A percentile compares a stretch with the other conserved stretches of the same genome.
phyloP scores from a whole-genome alignment of 2,888 invertebrate genomes.

The Mythimna albipuncta region DNA sequence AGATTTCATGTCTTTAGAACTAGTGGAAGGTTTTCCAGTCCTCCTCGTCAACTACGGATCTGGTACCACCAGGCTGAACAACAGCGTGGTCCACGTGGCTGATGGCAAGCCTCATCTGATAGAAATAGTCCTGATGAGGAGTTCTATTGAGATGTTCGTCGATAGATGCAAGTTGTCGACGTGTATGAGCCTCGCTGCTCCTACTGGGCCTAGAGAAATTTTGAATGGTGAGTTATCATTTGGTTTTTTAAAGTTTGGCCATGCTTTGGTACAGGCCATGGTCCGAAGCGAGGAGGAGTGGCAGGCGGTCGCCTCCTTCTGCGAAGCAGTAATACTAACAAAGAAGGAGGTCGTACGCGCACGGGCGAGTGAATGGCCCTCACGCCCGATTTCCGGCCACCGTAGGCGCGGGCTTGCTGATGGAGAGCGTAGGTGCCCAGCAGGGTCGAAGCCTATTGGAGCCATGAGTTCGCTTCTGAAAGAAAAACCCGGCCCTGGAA shows the following conservation, averaged over 20 bases:
- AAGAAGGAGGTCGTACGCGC: no score
- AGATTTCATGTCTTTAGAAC: slow-evolving; percentile 97
- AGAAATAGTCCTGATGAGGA: slow-evolving; percentile 93
- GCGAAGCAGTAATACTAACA: no score
- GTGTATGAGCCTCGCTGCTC: slow-evolving; percentile 93
- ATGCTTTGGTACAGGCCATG: no score
- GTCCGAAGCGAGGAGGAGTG: no score
- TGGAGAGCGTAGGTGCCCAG: no score
- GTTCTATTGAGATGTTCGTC: slow-evolving; percentile 94
- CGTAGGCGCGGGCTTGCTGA: no score
- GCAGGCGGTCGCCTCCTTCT: no score
- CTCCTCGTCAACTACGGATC: slow-evolving; percentile 97
- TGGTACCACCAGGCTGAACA: slow-evolving; percentile 93
- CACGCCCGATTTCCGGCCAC: no score
- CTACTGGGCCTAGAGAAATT: slow-evolving; percentile 93
- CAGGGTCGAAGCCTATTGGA: no score
- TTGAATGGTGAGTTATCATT: slow-evolving; percentile 90
- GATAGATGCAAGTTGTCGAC: slow-evolving; percentile 93
- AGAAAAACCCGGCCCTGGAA: no score
- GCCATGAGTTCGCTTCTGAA: no score
- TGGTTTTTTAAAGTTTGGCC: background rate
- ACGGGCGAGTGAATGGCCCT: no score
- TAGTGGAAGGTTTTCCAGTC: slow-evolving; percentile 95
- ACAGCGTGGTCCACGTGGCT: slow-evolving; percentile 93
- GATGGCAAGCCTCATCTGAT: slow-evolving; percentile 97